phyloP scores from a whole-genome alignment of 64 coral and sea anemone genomes.

The Astreopora myriophthalma region DNA sequence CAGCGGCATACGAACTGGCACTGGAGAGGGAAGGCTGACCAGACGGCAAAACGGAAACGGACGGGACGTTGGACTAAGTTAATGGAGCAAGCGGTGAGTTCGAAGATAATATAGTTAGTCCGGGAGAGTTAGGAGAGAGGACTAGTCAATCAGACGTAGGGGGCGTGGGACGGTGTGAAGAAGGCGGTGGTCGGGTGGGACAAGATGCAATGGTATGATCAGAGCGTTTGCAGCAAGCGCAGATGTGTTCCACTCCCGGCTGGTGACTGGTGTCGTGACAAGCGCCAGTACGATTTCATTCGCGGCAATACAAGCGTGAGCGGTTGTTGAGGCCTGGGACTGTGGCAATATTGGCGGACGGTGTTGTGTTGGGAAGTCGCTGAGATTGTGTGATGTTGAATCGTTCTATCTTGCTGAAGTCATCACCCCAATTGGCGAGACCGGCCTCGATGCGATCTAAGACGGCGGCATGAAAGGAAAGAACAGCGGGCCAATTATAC shows the following conservation, averaged over 20 bases:
- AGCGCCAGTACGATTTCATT: slow-evolving; percentile 18
- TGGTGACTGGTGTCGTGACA: neutral
- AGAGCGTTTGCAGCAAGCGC: neutral
- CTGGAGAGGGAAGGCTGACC: neutral
- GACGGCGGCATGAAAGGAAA: slow-evolving; percentile 4
- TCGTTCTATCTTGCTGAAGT: slow-evolving; percentile 26
- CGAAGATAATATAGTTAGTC: neutral
- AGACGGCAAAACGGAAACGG: neutral
- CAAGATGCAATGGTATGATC: neutral
- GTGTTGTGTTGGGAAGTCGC: neutral
- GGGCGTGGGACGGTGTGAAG: neutral
- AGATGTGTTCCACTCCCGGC: neutral
- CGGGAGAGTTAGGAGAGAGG: neutral
- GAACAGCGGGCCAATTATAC: neutral
- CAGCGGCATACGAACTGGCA: neutral
- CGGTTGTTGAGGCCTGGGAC: neutral
- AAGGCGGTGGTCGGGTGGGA: neutral
- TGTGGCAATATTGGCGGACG: neutral
- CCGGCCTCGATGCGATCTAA: neutral
- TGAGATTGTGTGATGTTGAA: slow-evolving; percentile 36
- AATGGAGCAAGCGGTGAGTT: neutral
- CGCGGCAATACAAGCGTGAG: neutral
- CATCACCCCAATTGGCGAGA: neutral
- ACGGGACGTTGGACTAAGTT: neutral
- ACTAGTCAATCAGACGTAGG: neutral